Base-by-base conservation (phyloP, 2,888 invertebrate species). In the Scotopteryx bipunctaria region DNA sequence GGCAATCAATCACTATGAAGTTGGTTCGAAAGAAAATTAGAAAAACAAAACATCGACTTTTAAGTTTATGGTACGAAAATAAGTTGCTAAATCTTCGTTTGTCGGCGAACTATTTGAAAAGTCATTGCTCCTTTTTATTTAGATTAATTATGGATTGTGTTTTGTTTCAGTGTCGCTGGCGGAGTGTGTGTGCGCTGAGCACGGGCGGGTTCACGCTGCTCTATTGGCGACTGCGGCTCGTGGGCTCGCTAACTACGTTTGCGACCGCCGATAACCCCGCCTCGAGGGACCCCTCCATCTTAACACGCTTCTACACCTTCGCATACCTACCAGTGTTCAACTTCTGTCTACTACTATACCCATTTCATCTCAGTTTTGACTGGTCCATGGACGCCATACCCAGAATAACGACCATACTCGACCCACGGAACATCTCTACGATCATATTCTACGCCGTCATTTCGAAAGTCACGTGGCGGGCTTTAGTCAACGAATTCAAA, bases 381-480 rank as follows among this genome's bases (percentile, higher is more conserved):
- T 99, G 99, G 99, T 98, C 98, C 16, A 99, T 99, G 99, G 98
- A 98, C 69, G 95, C 99, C 1, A 94, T 99, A 70, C 97, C 98
- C 5, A 92, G 96, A 55, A 93, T 99, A 65, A 94, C 94, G 37
- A 92, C 94, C 17, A 66, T 96, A 11, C 90, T 93, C 68, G 99
- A 99, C 81, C 89, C 92, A 3, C 92, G 99, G 60, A 97, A 97
- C 81, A 78, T 96, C 47, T 91, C 94, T 57, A 94, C 96, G 2
- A 73, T 94, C 14, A 85, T 93, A 54, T 95, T 98, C 76, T 99
- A 98, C 83, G 86, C 88, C 2, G 73, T 90, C 1, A 71, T 90
- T 57, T 83, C 84, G 2, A 90, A 84, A 76, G 83, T 86, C 27
- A 84, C 81, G 11, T 85, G 83, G 81, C 75, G 76, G 62, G 81